Percentiles rank a stretch among this genome's conserved stretches.
phyloP scores from a whole-genome alignment of 1,140 invertebrate genomes.

The Macrotrachela quadricornifera region DNA sequence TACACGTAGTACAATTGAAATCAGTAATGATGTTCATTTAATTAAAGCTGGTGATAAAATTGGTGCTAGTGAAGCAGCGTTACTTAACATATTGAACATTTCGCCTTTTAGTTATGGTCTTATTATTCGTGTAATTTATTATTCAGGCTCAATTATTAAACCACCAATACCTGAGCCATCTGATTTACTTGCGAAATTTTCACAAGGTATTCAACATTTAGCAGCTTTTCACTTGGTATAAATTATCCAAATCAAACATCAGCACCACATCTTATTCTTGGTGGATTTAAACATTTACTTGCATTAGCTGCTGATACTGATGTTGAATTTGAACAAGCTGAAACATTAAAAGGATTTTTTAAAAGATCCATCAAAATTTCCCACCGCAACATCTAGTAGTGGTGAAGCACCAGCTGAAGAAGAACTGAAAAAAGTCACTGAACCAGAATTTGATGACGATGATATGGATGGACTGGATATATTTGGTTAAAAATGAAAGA shows the following conservation, averaged over 20 bases:
- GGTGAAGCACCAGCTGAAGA: too few relatives aligned
- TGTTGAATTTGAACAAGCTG: conserved; percentile 74
- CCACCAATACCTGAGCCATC: conserved; percentile 86
- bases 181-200: conserved; percentile 68
- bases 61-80: conserved; percentile 86
- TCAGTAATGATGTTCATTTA: conserved; percentile 84
- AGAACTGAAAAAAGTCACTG: too few relatives aligned
- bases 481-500: too few relatives aligned
- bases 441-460: too few relatives aligned
- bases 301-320: conserved; percentile 86
- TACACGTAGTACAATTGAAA: conserved; percentile 99
- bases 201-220: conserved; percentile 72
- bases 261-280: conserved; percentile 81
- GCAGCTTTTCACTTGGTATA: conserved; percentile 79
- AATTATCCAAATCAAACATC: conserved; percentile 88
- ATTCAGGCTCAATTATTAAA: conserved; percentile 88
- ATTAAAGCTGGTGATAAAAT: conserved; percentile 90
- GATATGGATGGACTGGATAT: too few relatives aligned
- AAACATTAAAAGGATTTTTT: too few relatives aligned
- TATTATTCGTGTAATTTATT: conserved; percentile 67
- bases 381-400: too few relatives aligned
- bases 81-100: conserved; percentile 98
- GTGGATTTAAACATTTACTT: conserved; percentile 92
- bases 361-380: too few relatives aligned
- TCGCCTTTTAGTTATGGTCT: conserved; percentile 98